Evolutionary conservation across 2,113 vertebrate genomes (phyloP).

Genomic region (Hypomesus transpacificus): DNA sequence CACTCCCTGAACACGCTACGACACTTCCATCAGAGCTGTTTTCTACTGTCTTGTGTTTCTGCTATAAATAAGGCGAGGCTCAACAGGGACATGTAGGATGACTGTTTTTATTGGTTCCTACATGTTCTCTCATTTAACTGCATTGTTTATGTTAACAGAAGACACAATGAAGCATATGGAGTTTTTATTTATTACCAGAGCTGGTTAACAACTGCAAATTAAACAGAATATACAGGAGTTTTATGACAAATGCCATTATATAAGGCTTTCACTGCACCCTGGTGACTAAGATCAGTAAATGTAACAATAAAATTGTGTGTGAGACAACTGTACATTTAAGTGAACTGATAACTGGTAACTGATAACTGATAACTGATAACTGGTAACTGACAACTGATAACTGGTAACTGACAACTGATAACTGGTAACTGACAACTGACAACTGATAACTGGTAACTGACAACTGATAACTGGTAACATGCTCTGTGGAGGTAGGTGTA

Average conservation of each 20-base stretch:
- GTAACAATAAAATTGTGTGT: slow-evolving; percentile 61
- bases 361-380: not conserved
- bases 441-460: not conserved
- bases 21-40: no score
- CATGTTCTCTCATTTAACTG: slow-evolving; percentile 55
- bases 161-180: slow-evolving; percentile 67
- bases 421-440: no score
- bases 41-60: no score
- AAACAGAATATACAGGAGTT: slow-evolving; percentile 68
- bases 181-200: slow-evolving; percentile 67
- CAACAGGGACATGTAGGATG: slow-evolving; percentile 18
- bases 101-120: slow-evolving; percentile 36
- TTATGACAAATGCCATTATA: slow-evolving; percentile 68
- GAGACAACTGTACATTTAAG: slow-evolving; percentile 12
- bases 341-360: not conserved
- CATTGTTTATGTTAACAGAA: slow-evolving; percentile 53
- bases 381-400: no score
- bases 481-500: no score
- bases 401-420: no score
- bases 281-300: slow-evolving; percentile 63
- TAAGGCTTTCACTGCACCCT: slow-evolving; percentile 62
- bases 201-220: slow-evolving; percentile 67
- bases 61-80: not conserved
- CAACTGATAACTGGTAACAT: no score
- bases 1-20: no score